phyloP scores from a whole-genome alignment of 2,888 invertebrate species.

The Ernsta delagoae region DNA sequence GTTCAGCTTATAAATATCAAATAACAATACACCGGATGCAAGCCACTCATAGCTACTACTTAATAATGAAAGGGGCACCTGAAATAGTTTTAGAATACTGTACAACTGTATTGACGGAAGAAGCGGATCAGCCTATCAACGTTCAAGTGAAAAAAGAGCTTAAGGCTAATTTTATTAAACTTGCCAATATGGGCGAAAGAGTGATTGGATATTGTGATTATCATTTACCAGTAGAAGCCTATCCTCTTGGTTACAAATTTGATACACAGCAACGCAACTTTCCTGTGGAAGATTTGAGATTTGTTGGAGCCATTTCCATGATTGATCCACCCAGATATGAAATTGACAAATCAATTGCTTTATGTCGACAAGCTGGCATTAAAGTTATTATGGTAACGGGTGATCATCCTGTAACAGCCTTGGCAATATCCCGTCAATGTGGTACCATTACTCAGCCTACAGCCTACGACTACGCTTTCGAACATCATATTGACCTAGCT shows the following conservation, averaged over 20 bases:
- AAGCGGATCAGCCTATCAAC: constrained; percentile 79
- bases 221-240: constrained; percentile 79
- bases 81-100: constrained; percentile 89
- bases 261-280: constrained; percentile 87
- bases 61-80: constrained; percentile 92
- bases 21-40: constrained; percentile 88
- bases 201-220: constrained; percentile 93
- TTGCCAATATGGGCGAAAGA: constrained; percentile 94
- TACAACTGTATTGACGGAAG: constrained; percentile 79
- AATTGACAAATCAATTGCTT: constrained; percentile 87
- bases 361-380: constrained; percentile 89
- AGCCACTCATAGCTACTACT: constrained; percentile 77
- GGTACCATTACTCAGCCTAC: constrained; percentile 87
- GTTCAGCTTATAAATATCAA: constrained; percentile 89
- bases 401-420: constrained; percentile 90
- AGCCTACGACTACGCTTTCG: constrained; percentile 88
- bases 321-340: constrained; percentile 89
- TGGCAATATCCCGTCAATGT: constrained; percentile 88
- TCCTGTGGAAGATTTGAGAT: constrained; percentile 85
- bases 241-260: constrained; percentile 83
- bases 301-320: constrained; percentile 88
- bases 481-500: constrained; percentile 80
- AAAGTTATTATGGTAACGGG: constrained; percentile 90
- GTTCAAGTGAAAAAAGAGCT: constrained; percentile 79
- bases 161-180: constrained; percentile 88